Evolutionary conservation across 1,140 invertebrate species (phyloP).

Genomic region (Trypoxylus dichotomus): DNA sequence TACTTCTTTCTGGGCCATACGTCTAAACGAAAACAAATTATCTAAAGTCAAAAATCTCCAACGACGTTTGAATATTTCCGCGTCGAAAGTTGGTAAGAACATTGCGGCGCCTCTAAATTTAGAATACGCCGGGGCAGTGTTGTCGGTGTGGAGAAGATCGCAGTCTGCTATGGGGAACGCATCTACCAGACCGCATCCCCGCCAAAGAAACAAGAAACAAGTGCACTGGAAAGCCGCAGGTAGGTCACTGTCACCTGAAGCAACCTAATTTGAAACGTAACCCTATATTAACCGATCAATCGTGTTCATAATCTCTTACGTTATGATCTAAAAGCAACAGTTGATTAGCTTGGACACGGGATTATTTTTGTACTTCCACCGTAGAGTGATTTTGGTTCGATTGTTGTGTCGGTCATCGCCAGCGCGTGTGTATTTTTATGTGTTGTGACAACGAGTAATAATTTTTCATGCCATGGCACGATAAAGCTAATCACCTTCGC

Average conservation of each 20-base stretch:
- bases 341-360: background rate
- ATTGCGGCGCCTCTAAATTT: constrained; percentile 34
- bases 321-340: background rate
- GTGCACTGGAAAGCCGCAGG: constrained; percentile 73
- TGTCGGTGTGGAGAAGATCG: constrained; percentile 47
- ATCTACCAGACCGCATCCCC: constrained; percentile 49
- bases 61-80: background rate
- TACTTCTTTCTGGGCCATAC: background rate
- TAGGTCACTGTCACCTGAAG: constrained; percentile 45
- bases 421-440: background rate
- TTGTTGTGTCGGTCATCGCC: background rate
- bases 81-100: constrained; percentile 32
- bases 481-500: background rate
- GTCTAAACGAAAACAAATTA: background rate
- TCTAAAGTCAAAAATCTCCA: background rate
- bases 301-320: background rate
- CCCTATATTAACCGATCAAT: background rate
- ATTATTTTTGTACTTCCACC: constrained; percentile 24
- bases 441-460: background rate
- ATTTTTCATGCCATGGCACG: background rate
- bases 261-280: background rate
- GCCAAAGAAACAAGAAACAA: constrained; percentile 63
- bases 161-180: constrained; percentile 65
- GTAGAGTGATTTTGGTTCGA: constrained; percentile 4
- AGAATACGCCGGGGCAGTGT: constrained; percentile 35